These are phyloP conservation scores for Toxonevra muliebris DNA, from an alignment of 2,888 invertebrate species.

Conservation along the genomic window DNA sequence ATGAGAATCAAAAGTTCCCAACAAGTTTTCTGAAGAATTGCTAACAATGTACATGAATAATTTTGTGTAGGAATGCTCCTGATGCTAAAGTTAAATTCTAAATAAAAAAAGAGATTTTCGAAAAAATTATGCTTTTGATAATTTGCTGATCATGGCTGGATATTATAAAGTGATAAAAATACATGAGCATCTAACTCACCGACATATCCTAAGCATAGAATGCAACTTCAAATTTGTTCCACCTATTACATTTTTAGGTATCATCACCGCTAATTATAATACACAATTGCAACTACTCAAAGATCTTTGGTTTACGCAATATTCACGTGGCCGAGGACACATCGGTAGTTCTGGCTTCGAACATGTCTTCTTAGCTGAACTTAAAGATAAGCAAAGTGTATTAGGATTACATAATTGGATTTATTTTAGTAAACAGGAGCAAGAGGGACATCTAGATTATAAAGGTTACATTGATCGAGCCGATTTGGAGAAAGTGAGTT, in stretches of 20 bases:
- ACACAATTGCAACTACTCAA: constrained; percentile 50
- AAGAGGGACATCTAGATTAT: constrained; percentile 53
- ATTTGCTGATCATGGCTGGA: too few species aligned
- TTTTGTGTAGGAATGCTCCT: too few species aligned
- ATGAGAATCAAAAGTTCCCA: too few species aligned
- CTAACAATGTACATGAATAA: too few species aligned
- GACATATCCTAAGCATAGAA: not conserved
- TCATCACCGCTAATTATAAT: constrained; percentile 46
- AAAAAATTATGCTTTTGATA: too few species aligned
- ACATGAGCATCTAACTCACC: not conserved
- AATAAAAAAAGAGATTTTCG: too few species aligned
- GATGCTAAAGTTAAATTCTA: too few species aligned
- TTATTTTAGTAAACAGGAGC: constrained; percentile 57
- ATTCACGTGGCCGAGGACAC: constrained; percentile 50
- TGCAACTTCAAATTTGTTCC: too few species aligned
- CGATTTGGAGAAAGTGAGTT: constrained; percentile 50
- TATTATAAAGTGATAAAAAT: too few species aligned
- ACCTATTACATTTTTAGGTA: constrained; percentile 39
- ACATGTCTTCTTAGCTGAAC: constrained; percentile 56
- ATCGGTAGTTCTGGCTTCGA: constrained; percentile 60
- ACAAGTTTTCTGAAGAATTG: too few species aligned
- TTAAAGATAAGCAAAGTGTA: constrained; percentile 48
- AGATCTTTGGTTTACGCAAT: constrained; percentile 56
- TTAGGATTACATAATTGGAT: constrained; percentile 58
- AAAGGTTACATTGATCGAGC: constrained; percentile 50